Evolutionary conservation across 2,888 invertebrate species (phyloP).

Genomic region (Xestia rhomboidea): DNA sequence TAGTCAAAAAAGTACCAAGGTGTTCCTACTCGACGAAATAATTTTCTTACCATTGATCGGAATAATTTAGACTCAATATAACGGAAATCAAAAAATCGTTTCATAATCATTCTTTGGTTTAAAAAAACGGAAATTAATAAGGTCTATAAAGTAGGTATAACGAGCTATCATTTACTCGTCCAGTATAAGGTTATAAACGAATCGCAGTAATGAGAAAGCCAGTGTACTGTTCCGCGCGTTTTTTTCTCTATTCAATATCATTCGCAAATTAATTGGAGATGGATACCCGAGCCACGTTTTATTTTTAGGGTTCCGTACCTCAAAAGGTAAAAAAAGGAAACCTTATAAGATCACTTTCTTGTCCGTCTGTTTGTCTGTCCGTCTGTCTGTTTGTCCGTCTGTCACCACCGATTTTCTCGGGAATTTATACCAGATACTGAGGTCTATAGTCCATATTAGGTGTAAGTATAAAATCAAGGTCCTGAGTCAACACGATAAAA

Average conservation of each 20-base stretch:
- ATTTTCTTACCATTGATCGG: not conserved
- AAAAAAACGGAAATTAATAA: conserved; percentile 73
- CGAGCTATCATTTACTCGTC: conserved; percentile 75
- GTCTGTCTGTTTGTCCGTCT: too few relatives aligned
- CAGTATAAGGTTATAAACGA: conserved; percentile 67
- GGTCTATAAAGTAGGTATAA: conserved; percentile 70
- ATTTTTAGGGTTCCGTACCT: too few relatives aligned
- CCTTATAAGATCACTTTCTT: too few relatives aligned
- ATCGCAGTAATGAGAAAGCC: conserved; percentile 75
- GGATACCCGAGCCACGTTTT: conserved; percentile 68
- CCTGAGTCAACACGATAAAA: too few relatives aligned
- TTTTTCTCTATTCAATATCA: conserved; percentile 74
- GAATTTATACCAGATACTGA: too few relatives aligned
- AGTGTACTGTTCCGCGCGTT: conserved; percentile 69
- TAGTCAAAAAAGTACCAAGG: not conserved
- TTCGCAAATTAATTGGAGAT: conserved; percentile 80
- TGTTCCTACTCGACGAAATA: not conserved
- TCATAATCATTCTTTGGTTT: conserved; percentile 30
- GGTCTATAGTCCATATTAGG: too few relatives aligned
- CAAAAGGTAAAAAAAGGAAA: too few relatives aligned
- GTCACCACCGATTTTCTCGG: too few relatives aligned
- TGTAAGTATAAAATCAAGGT: too few relatives aligned
- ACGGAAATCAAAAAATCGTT: conserved; percentile 36
- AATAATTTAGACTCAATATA: conserved; percentile 9
- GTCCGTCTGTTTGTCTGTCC: too few relatives aligned